Evolutionary conservation across 2,113 vertebrate species (phyloP).

Genomic region (Tetraodon nigroviridis): DNA sequence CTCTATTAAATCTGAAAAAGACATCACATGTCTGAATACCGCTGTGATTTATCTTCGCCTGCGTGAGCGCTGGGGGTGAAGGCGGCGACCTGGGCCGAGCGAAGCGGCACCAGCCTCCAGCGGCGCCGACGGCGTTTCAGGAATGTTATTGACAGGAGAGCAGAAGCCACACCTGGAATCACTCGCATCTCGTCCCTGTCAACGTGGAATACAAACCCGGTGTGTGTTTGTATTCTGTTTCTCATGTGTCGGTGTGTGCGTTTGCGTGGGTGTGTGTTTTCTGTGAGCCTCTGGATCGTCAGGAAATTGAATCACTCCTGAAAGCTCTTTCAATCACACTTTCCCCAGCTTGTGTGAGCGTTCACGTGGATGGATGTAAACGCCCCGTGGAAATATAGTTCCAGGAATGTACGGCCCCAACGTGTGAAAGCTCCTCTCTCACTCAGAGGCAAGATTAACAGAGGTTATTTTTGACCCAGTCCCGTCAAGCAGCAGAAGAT

Average conservation of each 20-base stretch:
- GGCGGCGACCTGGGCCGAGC: conserved; percentile 29
- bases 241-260: conserved; percentile 2
- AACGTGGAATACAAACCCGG: conserved; percentile 62
- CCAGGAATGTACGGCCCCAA: conserved; percentile 24
- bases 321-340: conserved; percentile 75
- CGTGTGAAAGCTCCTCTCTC: conserved; percentile 25
- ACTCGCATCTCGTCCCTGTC: conserved; percentile 63
- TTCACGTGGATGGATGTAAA: conserved; percentile 25
- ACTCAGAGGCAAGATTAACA: conserved; percentile 51
- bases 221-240: conserved; percentile 1
- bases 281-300: conserved; percentile 55
- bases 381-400: conserved; percentile 24
- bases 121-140: too few species aligned
- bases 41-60: conserved; percentile 40
- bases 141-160: background rate
- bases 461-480: conserved; percentile 57
- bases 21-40: conserved; percentile 31
- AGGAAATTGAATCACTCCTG: too few species aligned
- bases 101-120: background rate
- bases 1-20: conserved; percentile 39
- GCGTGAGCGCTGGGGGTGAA: conserved; percentile 35
- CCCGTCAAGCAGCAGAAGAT: conserved; percentile 41
- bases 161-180: background rate
- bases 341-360: conserved; percentile 49
- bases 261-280: conserved; percentile 47